Base-by-base conservation (phyloP, 2,888 invertebrate genomes). In the Limenitis camilla region DNA sequence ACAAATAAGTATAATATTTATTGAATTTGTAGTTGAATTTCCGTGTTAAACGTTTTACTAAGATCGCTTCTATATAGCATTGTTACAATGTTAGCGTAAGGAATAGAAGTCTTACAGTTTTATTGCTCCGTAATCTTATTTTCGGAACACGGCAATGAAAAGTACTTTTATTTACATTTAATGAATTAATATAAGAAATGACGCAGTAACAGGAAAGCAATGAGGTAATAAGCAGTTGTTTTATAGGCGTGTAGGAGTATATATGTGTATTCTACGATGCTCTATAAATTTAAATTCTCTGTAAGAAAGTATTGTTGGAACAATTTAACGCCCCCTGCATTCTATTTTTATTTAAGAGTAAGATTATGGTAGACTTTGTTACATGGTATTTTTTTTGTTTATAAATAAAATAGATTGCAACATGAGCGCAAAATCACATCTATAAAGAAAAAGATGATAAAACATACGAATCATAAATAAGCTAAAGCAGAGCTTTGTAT, bases 91-190 rank as follows among this genome's bases (percentile, higher is more conserved):
- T 7, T 45, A 45, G 31, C 42, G 42, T 52, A 45, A 11, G 52
- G 44, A 45, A 40, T 43, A 27, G 52, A 43, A 46, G 49, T 49
- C 46, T 41, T 35, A 52, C 41, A 49, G 30, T 35, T 55, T 56
- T 53, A 56, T 43, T 48, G 40, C 49, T 36, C 46, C 49, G 42
- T 51, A 44, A 49, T 35, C 40, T 53, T 50, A 53, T 53, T 56
- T 56, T 40, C 47, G 49, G 49, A 49, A 47, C 50, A 40, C 42
- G 19, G 47, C 47, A 40, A 41, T 56, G 35, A 40, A 56, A 50
- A 31, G 49, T 49, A 52, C 45, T 42, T 52, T 49, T 49, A 49
- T 42, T 33, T 51, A 49, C 40, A 43, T 52, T 49, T 43, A 43
- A 52, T 56, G 42, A 52, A 49, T 45, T 49, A 40, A 53, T 52